Conservation (phyloP, 2,888 invertebrate species). For the Holacanthella duospinosa region DNA sequence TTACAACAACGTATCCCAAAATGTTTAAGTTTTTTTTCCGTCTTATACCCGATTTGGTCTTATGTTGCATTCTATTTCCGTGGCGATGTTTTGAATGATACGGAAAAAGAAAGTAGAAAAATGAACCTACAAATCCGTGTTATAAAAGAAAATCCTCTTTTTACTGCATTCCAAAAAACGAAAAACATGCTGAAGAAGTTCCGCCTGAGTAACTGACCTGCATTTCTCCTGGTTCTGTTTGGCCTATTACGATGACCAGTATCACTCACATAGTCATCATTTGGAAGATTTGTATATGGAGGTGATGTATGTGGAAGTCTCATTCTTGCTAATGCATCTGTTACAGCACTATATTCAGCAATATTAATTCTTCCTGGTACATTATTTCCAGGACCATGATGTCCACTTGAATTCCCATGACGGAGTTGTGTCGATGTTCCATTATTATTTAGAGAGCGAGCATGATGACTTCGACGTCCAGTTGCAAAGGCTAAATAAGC, state of each 20-base stretch:
- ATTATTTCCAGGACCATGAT: slow-evolving; percentile 19
- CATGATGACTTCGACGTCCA: slow-evolving; percentile 32
- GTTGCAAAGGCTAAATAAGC: slow-evolving; percentile 36
- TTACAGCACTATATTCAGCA: slow-evolving; percentile 42
- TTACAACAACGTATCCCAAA: too few species aligned
- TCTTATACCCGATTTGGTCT: too few species aligned
- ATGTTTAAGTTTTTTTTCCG: too few species aligned
- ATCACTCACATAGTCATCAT: slow-evolving; percentile 37
- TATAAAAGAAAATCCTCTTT: not conserved
- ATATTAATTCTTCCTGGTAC: slow-evolving; percentile 42
- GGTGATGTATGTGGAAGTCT: slow-evolving; percentile 37
- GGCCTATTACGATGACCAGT: slow-evolving; percentile 35
- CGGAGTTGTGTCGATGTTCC: slow-evolving; percentile 30
- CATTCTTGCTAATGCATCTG: slow-evolving; percentile 42
- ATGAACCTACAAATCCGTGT: not conserved
- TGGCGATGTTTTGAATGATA: too few species aligned
- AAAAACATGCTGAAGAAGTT: too few species aligned
- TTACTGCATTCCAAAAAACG: not conserved
- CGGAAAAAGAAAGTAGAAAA: too few species aligned
- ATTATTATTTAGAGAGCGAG: slow-evolving; percentile 32
- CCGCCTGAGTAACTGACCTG: too few species aligned
- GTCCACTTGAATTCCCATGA: slow-evolving; percentile 16
- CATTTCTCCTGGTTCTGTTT: slow-evolving; percentile 31
- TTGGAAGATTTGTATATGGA: slow-evolving; percentile 35
- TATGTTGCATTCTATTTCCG: too few species aligned